phyloP scores from a whole-genome alignment of 1,140 invertebrate genomes.

The Archivesica marissinica region DNA sequence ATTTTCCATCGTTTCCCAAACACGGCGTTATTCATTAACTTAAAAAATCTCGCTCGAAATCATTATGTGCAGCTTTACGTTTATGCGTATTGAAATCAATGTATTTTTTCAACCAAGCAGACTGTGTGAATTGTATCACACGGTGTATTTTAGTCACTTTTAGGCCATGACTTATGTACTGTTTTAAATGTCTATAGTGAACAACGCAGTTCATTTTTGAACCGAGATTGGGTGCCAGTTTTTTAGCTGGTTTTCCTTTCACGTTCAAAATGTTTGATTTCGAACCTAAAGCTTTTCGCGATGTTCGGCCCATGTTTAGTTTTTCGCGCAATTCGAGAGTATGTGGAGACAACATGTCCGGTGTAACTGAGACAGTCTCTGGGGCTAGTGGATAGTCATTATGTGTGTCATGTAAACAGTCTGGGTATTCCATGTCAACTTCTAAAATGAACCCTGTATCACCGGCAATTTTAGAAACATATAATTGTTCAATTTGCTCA shows the following conservation, averaged over 20 bases:
- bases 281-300: no score
- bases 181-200: no score
- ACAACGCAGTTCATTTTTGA: no score
- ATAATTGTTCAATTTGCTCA: no score
- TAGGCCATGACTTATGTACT: no score
- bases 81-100: constrained; percentile 65
- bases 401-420: no score
- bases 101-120: constrained; percentile 47
- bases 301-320: not conserved
- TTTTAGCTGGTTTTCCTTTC: no score
- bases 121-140: not conserved
- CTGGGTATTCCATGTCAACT: no score
- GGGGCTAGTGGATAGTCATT: no score
- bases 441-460: no score
- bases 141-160: constrained; percentile 24
- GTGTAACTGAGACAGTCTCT: not conserved
- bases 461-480: no score
- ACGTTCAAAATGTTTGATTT: no score
- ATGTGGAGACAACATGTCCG: constrained; percentile 3
- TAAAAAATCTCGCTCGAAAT: constrained; percentile 84
- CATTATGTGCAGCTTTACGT: constrained; percentile 79
- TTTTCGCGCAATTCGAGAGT: not conserved
- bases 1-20: constrained; percentile 85
- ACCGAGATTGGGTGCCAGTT: constrained; percentile 30
- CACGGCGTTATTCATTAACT: constrained; percentile 83